phyloP scores from a whole-genome alignment of 35 echinoderm and acorn worm genomes.

The Apostichopus japonicus region DNA sequence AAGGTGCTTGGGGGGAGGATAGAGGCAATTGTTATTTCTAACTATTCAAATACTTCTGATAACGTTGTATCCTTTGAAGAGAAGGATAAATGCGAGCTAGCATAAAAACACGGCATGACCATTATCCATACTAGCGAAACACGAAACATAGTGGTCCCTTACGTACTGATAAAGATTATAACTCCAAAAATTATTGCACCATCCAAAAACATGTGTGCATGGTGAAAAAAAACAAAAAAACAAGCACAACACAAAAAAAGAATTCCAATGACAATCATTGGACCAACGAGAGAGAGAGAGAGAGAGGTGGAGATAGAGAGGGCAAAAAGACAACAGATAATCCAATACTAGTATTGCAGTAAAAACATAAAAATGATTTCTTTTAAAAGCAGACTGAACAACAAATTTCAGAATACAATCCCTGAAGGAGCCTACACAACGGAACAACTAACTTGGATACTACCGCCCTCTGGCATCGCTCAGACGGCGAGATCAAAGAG shows the following conservation, averaged over 20 bases:
- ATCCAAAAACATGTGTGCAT: neutral
- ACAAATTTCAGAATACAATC: slow-evolving; percentile 16
- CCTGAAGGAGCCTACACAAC: slow-evolving; percentile 38
- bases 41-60: no score
- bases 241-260: slow-evolving; percentile 10
- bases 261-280: neutral
- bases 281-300: neutral
- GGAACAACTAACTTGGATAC: slow-evolving; percentile 31
- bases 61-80: no score
- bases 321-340: neutral
- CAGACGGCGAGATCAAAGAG: neutral
- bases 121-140: neutral
- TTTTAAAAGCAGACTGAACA: slow-evolving; percentile 27
- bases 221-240: neutral
- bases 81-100: no score
- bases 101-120: neutral
- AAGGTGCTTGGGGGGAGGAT: no score
- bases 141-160: neutral
- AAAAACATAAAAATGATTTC: neutral
- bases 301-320: neutral
- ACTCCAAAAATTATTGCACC: neutral
- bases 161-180: neutral
- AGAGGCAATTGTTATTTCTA: no score
- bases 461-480: neutral
- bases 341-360: slow-evolving; percentile 29